Evolutionary conservation across 2,888 invertebrate species (phyloP).

Genomic region (Lampropteryx suffumata): DNA sequence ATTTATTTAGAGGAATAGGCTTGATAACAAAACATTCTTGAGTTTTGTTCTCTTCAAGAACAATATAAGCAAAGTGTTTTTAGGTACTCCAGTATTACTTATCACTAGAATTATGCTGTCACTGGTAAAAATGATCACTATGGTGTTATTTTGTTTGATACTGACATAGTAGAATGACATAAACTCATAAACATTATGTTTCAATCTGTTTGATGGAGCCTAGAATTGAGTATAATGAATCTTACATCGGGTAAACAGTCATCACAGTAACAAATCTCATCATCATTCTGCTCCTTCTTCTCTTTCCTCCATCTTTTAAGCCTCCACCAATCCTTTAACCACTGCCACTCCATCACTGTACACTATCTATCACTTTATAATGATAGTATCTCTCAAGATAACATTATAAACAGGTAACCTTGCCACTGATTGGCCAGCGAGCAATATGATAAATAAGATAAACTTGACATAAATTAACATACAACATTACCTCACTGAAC

Average conservation of each 20-base stretch:
- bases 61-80: too few species aligned
- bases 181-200: not conserved
- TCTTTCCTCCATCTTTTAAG: constrained; percentile 86
- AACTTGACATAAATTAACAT: constrained; percentile 72
- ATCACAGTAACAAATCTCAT: constrained; percentile 90
- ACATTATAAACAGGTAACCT: constrained; percentile 48
- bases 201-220: not conserved
- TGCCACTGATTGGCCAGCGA: constrained; percentile 62
- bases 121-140: too few species aligned
- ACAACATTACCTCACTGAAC: constrained; percentile 72
- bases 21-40: too few species aligned
- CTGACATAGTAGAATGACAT: too few species aligned
- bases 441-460: constrained; percentile 70
- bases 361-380: constrained; percentile 49
- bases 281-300: constrained; percentile 79
- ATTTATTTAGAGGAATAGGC: too few species aligned
- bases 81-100: too few species aligned
- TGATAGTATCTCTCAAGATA: constrained; percentile 48
- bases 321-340: constrained; percentile 92
- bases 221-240: constrained; percentile 20
- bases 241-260: constrained; percentile 86
- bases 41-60: too few species aligned
- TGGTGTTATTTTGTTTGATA: too few species aligned
- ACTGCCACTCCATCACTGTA: constrained; percentile 88
- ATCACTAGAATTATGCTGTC: too few species aligned